Percentiles rank a stretch among this genome's conserved stretches.
Evolutionary conservation across 1,140 invertebrate species (phyloP).

Genomic region (Drosophila takahashii): DNA sequence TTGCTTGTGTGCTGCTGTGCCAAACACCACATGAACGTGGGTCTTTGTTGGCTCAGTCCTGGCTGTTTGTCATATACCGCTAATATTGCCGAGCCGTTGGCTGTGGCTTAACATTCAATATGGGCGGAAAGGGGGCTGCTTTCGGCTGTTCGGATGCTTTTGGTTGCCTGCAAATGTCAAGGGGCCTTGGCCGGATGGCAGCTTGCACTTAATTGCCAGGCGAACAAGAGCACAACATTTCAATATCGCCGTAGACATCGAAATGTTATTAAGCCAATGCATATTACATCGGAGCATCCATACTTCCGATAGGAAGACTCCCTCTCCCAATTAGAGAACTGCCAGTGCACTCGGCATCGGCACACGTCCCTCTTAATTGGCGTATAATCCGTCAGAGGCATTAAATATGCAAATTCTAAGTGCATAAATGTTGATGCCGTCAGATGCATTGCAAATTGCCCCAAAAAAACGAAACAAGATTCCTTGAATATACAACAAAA

Average conservation of each 20-base stretch:
- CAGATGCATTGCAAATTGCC: neutral
- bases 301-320: neutral
- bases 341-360: conserved; percentile 13
- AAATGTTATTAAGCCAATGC: conserved; percentile 57
- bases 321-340: conserved; percentile 26
- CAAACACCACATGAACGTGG: conserved; percentile 32
- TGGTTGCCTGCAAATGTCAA: conserved; percentile 51
- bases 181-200: conserved; percentile 38
- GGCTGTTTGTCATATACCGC: conserved; percentile 74
- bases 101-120: conserved; percentile 55
- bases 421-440: conserved; percentile 13
- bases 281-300: conserved; percentile 37
- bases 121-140: neutral
- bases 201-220: conserved; percentile 74
- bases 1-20: conserved; percentile 3
- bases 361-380: conserved; percentile 38
- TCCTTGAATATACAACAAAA: neutral
- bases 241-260: conserved; percentile 60
- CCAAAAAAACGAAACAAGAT: too few species aligned
- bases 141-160: neutral
- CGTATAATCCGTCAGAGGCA: conserved; percentile 31
- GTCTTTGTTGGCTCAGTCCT: conserved; percentile 54
- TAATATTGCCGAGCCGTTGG: conserved; percentile 65
- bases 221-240: conserved; percentile 60
- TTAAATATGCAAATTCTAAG: conserved; percentile 36